Evolutionary conservation across 2,797 vertebrate species (phyloP).

Genomic region (Arctocebus calabarensis): DNA sequence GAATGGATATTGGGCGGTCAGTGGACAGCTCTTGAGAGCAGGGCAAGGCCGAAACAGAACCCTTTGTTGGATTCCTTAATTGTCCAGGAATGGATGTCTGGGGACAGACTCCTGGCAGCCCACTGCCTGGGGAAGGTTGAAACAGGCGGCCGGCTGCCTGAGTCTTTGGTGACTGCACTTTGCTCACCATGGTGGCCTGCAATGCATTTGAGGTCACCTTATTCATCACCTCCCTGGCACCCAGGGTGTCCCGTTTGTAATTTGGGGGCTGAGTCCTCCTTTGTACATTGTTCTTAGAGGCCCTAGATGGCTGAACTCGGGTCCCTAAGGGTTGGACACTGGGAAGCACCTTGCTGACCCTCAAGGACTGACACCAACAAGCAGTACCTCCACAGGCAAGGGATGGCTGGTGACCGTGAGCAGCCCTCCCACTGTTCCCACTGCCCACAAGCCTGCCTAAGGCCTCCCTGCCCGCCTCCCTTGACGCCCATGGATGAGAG

Average conservation of each 20-base stretch:
- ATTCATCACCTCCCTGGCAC: background rate
- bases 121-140: background rate
- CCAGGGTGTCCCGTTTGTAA: background rate
- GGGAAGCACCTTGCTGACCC: background rate
- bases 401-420: rapidly evolving
- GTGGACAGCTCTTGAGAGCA: background rate
- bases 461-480: background rate
- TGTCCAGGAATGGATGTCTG: rapidly evolving
- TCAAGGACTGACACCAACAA: background rate
- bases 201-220: background rate
- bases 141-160: rapidly evolving
- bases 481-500: rapidly evolving
- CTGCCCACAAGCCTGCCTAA: rapidly evolving
- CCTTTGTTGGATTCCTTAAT: background rate
- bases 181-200: rapidly evolving
- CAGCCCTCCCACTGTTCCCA: rapidly evolving
- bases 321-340: rapidly evolving
- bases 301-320: background rate
- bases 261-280: background rate
- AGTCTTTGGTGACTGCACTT: rapidly evolving
- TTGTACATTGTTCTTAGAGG: background rate
- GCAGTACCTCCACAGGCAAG: rapidly evolving
- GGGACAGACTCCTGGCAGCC: rapidly evolving
- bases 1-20: background rate
- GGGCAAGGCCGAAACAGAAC: rapidly evolving